phyloP scores from a whole-genome alignment of 2,797 vertebrate species.

The Furcifer pardalis region DNA sequence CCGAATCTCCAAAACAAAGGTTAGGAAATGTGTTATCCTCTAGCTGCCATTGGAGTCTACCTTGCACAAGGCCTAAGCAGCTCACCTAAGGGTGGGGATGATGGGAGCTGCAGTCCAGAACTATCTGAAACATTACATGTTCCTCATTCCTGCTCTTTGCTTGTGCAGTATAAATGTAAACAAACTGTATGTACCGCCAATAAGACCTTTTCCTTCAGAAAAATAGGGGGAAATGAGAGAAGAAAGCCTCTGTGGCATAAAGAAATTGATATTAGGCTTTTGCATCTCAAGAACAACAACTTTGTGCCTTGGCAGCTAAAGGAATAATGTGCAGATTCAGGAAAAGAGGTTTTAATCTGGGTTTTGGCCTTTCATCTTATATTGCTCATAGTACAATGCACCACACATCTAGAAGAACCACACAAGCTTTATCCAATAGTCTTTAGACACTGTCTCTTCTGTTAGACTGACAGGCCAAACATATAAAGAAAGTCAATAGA shows the following conservation, averaged over 20 bases:
- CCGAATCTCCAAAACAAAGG: neutral
- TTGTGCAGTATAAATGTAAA: neutral
- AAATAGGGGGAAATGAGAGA: neutral
- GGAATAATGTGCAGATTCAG: neutral
- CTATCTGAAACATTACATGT: neutral
- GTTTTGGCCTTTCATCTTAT: neutral
- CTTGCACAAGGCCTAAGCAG: neutral
- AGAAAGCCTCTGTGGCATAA: neutral
- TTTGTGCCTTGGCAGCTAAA: neutral
- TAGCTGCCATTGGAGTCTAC: neutral
- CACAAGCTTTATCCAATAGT: neutral
- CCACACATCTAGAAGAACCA: neutral
- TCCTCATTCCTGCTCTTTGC: neutral
- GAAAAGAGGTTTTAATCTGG: too few species aligned
- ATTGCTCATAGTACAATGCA: neutral
- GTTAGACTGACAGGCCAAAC: neutral
- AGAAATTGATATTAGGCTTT: neutral
- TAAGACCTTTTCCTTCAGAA: neutral
- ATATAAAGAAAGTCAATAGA: neutral
- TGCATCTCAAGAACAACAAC: neutral
- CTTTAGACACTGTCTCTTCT: neutral
- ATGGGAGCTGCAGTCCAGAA: neutral
- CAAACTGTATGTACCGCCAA: neutral
- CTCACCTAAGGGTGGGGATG: neutral
- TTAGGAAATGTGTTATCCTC: neutral